Conservation (phyloP, 2,888 invertebrate species). For the Eupithecia exiguata region DNA sequence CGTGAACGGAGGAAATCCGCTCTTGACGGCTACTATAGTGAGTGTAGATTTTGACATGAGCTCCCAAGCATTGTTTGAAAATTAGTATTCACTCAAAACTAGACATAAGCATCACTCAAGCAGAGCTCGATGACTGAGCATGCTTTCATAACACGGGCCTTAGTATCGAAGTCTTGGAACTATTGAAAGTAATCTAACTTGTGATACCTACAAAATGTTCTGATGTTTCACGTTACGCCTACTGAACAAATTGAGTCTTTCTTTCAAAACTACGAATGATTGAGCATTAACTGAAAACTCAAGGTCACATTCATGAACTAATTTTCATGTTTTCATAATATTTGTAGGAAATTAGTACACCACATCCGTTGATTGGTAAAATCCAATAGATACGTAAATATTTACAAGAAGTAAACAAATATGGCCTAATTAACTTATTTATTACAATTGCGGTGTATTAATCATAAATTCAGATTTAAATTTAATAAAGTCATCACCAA, state of each 20-base stretch:
- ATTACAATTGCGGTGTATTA: not conserved
- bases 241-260: not conserved
- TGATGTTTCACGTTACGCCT: slow-evolving; percentile 1
- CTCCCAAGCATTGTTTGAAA: too few relatives aligned
- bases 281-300: not conserved
- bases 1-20: too few relatives aligned
- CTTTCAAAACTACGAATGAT: not conserved
- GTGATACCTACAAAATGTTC: not conserved
- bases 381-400: slow-evolving; percentile 4
- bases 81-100: too few relatives aligned
- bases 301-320: not conserved
- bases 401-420: slow-evolving; percentile 23
- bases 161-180: not conserved
- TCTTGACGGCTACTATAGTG: too few relatives aligned
- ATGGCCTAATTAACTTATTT: slow-evolving; percentile 4
- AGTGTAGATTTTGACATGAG: too few relatives aligned
- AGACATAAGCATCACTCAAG: too few relatives aligned
- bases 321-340: not conserved
- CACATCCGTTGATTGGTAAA: not conserved
- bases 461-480: not conserved
- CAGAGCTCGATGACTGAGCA: too few relatives aligned
- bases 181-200: slow-evolving; percentile 14
- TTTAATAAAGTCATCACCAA: not conserved
- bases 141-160: too few relatives aligned
- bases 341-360: slow-evolving; percentile 1